Conservation (phyloP, 2,888 invertebrate genomes). For the Protonemura montana region DNA sequence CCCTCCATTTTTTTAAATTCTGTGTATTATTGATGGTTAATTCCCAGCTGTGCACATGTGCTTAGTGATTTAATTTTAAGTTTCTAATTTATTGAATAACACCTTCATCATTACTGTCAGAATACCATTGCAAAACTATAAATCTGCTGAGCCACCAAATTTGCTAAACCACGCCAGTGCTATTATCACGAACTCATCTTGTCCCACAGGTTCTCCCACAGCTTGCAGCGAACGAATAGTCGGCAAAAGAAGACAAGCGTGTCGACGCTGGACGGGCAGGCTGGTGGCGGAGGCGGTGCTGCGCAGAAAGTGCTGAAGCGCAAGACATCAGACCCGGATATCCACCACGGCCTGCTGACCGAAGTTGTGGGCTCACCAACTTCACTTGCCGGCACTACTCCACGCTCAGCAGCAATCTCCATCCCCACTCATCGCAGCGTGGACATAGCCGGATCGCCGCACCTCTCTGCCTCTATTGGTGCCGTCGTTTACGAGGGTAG, state of each 20-base stretch:
- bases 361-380: slow-evolving; percentile 51
- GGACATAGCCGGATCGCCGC: slow-evolving; percentile 47
- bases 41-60: too few species aligned
- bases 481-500: slow-evolving; percentile 38
- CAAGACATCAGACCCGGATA: slow-evolving; percentile 89
- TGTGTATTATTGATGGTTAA: too few species aligned
- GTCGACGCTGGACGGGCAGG: slow-evolving; percentile 69
- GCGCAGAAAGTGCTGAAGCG: slow-evolving; percentile 65
- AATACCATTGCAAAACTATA: too few species aligned
- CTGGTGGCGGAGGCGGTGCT: slow-evolving; percentile 15
- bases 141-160: too few species aligned
- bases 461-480: slow-evolving; percentile 41
- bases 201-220: slow-evolving; percentile 50
- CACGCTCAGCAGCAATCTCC: slow-evolving; percentile 58
- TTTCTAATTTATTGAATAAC: too few species aligned
- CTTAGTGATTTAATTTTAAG: too few species aligned
- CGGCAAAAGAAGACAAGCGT: slow-evolving; percentile 81
- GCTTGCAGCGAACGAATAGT: slow-evolving; percentile 47
- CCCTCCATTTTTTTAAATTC: too few species aligned
- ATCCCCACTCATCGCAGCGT: slow-evolving; percentile 57
- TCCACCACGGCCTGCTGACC: slow-evolving; percentile 66
- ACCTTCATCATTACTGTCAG: too few species aligned
- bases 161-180: too few species aligned
- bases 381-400: slow-evolving; percentile 49
- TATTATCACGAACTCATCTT: slow-evolving; percentile 45